Percentiles rank a stretch among this genome's conserved stretches.
Conservation (phyloP, 1,140 invertebrate species). For the Hycleus phaleratus region DNA sequence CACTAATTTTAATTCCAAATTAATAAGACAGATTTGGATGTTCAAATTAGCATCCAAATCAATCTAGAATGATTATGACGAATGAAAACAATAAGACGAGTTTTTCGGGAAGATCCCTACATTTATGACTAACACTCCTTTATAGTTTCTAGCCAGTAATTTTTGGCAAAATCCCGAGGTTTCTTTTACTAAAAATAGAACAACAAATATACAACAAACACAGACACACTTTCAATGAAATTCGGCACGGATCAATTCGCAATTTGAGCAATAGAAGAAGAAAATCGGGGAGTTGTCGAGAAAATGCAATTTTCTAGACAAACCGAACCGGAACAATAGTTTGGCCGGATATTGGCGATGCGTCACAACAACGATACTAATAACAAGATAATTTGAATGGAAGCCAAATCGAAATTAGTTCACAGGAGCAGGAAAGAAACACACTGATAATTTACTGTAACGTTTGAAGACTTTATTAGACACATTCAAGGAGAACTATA, state of each 20-base stretch:
- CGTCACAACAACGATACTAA: neutral
- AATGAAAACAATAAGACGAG: slow-evolving; percentile 13
- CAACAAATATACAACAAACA: neutral
- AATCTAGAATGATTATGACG: neutral
- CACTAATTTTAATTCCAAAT: neutral
- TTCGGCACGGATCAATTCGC: slow-evolving; percentile 19
- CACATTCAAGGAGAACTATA: too few relatives aligned
- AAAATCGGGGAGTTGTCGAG: too few relatives aligned
- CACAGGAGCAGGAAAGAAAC: too few relatives aligned
- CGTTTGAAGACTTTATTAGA: too few relatives aligned
- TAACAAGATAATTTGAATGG: neutral
- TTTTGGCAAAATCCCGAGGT: slow-evolving; percentile 29
- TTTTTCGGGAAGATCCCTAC: slow-evolving; percentile 21
- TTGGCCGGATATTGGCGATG: neutral
- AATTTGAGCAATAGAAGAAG: slow-evolving; percentile 6
- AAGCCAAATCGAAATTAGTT: slow-evolving; percentile 3
- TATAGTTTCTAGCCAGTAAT: slow-evolving; percentile 11
- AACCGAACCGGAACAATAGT: too few relatives aligned
- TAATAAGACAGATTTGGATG: too few relatives aligned
- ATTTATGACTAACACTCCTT: slow-evolving; percentile 25
- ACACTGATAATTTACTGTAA: too few relatives aligned
- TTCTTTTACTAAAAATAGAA: slow-evolving; percentile 26
- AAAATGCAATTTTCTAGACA: too few relatives aligned
- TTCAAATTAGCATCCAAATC: too few relatives aligned
- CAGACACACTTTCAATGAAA: slow-evolving; percentile 15